phyloP scores from a whole-genome alignment of 2,888 invertebrate genomes.

The Napeogenes sylphis region DNA sequence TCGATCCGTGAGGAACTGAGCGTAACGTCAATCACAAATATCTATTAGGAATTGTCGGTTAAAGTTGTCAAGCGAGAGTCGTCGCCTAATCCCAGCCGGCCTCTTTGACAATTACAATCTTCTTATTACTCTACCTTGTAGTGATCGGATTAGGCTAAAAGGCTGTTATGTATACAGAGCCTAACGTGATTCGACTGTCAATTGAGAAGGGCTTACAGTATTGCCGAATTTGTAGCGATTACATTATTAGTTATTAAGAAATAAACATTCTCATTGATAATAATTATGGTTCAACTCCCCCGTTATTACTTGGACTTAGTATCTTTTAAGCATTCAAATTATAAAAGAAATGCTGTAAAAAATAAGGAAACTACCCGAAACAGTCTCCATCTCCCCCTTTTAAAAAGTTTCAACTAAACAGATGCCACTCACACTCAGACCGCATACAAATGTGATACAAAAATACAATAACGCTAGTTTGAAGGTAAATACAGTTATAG shows the following conservation, averaged over 20 bases:
- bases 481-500: conserved; percentile 54
- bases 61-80: conserved; percentile 21
- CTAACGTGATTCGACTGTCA: conserved; percentile 46
- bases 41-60: conserved; percentile 56
- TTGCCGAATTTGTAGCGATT: conserved; percentile 20
- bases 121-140: conserved; percentile 56
- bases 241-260: too few relatives aligned
- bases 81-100: conserved; percentile 51
- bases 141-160: conserved; percentile 67
- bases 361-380: conserved; percentile 22
- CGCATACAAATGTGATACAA: conserved; percentile 65
- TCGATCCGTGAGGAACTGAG: conserved; percentile 38
- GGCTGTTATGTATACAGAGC: conserved; percentile 65
- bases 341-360: conserved; percentile 15
- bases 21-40: conserved; percentile 49
- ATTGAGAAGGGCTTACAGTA: conserved; percentile 38
- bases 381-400: conserved; percentile 40
- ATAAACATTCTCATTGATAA: too few relatives aligned
- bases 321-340: background rate
- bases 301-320: too few relatives aligned
- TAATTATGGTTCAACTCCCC: too few relatives aligned
- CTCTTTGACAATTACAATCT: conserved; percentile 68
- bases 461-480: conserved; percentile 67
- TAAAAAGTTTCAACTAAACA: conserved; percentile 67
- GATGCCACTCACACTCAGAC: conserved; percentile 61